Conservation (phyloP, 2,797 vertebrate species). For the Moxostoma hubbsi region DNA sequence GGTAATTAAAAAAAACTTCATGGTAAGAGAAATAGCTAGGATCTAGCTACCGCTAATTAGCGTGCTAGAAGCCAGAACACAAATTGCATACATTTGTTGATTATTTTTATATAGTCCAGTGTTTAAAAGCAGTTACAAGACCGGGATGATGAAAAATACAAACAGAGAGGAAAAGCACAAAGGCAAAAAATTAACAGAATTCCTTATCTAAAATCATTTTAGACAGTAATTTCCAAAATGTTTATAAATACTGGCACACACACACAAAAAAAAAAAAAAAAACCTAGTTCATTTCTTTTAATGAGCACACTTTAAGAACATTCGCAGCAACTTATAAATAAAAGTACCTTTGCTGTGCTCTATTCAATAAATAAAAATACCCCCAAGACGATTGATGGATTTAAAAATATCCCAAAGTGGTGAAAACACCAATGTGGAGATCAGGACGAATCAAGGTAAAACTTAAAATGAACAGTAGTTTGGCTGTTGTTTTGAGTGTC, state of each 20-base stretch:
- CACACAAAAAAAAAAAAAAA: constrained; percentile 29
- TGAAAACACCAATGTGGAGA: constrained; percentile 52
- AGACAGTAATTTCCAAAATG: constrained; percentile 55
- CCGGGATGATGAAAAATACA: background rate
- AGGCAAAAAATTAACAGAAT: constrained; percentile 3
- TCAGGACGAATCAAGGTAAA: constrained; percentile 60
- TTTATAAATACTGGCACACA: constrained; percentile 68
- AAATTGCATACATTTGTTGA: constrained; percentile 26
- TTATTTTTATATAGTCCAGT: constrained; percentile 3
- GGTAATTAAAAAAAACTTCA: background rate
- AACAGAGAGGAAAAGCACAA: background rate
- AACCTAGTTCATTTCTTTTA: constrained; percentile 2
- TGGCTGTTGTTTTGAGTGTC: constrained; percentile 31
- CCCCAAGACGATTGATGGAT: constrained; percentile 3
- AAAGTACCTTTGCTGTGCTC: constrained; percentile 40
- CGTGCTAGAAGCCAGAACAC: constrained; percentile 7
- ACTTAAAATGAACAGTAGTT: constrained; percentile 60
- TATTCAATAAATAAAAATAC: constrained; percentile 34
- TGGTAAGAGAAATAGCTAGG: background rate
- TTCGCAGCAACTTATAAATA: constrained; percentile 67
- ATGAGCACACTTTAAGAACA: constrained; percentile 63
- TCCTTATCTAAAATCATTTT: constrained; percentile 51
- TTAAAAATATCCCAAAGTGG: background rate
- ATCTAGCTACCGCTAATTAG: background rate
- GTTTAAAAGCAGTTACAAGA: constrained; percentile 37